Percentiles rank a stretch among this genome's conserved stretches.
These are phyloP conservation scores for Sarcophaga caerulescens DNA, from an alignment of 2,888 invertebrate species.

Conservation along the genomic window DNA sequence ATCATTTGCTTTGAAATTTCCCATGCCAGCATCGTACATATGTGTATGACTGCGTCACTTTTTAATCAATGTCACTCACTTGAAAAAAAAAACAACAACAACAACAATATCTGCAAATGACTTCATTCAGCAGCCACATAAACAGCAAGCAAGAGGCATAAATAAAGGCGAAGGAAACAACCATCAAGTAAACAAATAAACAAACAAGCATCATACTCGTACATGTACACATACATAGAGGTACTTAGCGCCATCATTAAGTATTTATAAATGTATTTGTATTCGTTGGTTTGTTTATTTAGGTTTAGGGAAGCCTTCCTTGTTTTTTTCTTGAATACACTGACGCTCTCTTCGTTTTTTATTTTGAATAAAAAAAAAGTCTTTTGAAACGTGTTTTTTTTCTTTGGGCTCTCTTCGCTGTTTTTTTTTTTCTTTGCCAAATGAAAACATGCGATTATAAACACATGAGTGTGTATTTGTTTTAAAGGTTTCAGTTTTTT, in stretches of 20 bases:
- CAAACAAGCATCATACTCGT: neutral
- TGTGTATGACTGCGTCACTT: neutral
- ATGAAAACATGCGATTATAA: neutral
- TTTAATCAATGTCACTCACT: conserved; percentile 36
- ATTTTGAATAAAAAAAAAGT: no score
- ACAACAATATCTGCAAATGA: neutral
- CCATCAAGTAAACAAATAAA: neutral
- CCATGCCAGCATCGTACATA: neutral
- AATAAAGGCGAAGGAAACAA: neutral
- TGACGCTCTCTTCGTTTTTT: no score
- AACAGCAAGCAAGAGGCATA: neutral
- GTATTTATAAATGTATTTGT: conserved; percentile 10
- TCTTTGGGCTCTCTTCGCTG: neutral
- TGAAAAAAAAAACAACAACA: neutral
- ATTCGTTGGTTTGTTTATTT: neutral
- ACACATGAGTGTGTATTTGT: neutral
- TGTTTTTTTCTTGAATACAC: no score
- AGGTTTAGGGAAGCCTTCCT: neutral
- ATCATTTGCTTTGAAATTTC: neutral
- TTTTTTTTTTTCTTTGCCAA: neutral
- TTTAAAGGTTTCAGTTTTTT: neutral
- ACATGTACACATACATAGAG: no score
- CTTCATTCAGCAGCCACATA: conserved; percentile 1
- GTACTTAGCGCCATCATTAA: conserved; percentile 2
- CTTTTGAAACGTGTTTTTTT: no score